phyloP scores from a whole-genome alignment of 2,888 invertebrate species.

The Tiliacea citrago region DNA sequence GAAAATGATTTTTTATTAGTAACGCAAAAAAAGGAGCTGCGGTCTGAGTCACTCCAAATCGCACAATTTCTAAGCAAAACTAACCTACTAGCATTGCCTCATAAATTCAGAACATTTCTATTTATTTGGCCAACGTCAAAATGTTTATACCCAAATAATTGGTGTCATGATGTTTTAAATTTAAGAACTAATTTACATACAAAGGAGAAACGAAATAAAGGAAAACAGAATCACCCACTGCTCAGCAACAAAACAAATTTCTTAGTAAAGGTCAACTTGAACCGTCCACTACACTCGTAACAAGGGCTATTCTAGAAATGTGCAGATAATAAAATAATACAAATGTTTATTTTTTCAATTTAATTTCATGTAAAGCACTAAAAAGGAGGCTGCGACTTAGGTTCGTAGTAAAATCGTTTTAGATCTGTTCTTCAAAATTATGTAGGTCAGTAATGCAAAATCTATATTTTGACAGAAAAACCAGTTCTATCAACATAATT shows the following conservation, averaged over 20 bases:
- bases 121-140: neutral
- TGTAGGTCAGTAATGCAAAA: neutral
- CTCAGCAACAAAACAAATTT: neutral
- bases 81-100: neutral
- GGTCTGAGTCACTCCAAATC: neutral
- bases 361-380: conserved; percentile 1
- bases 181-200: conserved; percentile 30
- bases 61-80: neutral
- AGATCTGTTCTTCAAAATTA: neutral
- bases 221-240: conserved; percentile 13
- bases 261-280: conserved; percentile 4
- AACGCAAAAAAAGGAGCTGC: neutral
- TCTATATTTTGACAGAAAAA: neutral
- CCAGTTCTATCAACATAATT: neutral
- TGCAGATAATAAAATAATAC: conserved; percentile 37
- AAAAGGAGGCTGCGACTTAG: neutral
- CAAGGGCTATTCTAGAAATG: conserved; percentile 4
- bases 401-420: neutral
- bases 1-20: neutral
- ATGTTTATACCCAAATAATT: conserved; percentile 10
- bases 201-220: conserved; percentile 22
- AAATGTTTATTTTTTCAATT: neutral
- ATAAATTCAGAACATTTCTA: neutral
- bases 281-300: neutral
- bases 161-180: conserved; percentile 16